Evolutionary conservation across 2,888 invertebrate species (phyloP), one percentile per base, ranked within the genome.

Genomic region (Anorthoa munda): DNA sequence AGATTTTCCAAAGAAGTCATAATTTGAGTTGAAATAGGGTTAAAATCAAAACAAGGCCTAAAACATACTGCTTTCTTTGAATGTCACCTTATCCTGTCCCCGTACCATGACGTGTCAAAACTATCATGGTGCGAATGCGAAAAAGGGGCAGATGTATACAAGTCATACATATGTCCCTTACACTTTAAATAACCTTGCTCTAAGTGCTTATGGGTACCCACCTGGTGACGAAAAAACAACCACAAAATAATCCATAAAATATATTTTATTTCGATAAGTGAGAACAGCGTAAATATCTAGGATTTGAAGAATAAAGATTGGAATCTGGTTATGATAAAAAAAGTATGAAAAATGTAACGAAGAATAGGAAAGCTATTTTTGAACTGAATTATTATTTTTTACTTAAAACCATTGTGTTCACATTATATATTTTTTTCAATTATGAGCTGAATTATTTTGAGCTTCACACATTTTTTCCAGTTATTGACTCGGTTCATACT

Each of bases 181-280:
- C 39, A 39, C 9, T 39, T 9, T 0, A 39, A 39, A 39, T 39
- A 39, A 39, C 39, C 39, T 39, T 39, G 1, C 39, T 39, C 39
- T 39, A 39, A 39, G 39, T 39, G 31, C 31, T 31, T 31, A 31
- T 31, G 7, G 31, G 5, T 31, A 31, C 31, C 39, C 9, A 0
- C 39, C 39, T 39, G 9, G 9, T 39, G 7, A 9, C 39, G 39
- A 39, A 39, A 31, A 39, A 39, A 39, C 7, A 21, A 59, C 1
- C n/a, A 2, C 23, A 39, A 72, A 72, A 18, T 73, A 72, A 50
- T 53, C 15, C 53, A 48, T 13, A 39, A 51, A 74, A 23, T 18
- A 12, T 39, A 63, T 48, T 11, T 26, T 13, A 53, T 53, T 12
- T 31, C 2, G 1, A 50, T 66, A 55, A 23, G 53, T 50, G 21